Evolutionary conservation across 2,797 vertebrate genomes (phyloP), one percentile per base, ranked within the genome.

Genomic region (Lacerta bilineata): DNA sequence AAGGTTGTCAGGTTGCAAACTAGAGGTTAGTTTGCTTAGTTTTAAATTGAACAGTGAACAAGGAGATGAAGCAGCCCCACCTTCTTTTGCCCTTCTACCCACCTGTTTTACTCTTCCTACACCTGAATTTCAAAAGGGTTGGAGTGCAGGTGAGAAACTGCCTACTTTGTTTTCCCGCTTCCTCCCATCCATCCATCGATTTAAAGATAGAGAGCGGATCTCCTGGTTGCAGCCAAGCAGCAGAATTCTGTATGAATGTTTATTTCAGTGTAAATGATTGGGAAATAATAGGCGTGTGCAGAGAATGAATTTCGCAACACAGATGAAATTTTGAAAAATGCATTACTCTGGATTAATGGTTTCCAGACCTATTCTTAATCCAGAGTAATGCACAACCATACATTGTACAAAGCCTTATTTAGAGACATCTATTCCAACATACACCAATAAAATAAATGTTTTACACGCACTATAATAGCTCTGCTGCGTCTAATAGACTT

Each of bases 401-500:
- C 39, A n/a, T 50, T 81, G 9, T 50, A 76, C n/a, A 11, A 2
- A 55, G 23, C 66, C 59, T 64, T 79, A 36, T 77, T 76, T 11
- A 33, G 39, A 88, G 61, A 78, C 13, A 61, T 84, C 27, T 84
- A 18, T 79, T 72, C 72, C 29, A 88, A 64, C 11, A 27, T 79
- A 46, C 33, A 29, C n/a, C 64, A 79, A 36, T 79, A 71, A 79
- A 80, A 86, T 33, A 55, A 46, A 86, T 86, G 41, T 41, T 85
- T 39, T 85, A 41, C 55, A 78, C 64, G 29, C n/a, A 46, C 82
- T 23, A 13, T 79, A 41, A 69, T 75, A 18, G n/a, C 5, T 55
- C 46, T 75, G 61, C 25, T 85, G 25, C n/a, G 13, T 81, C 50
- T 89, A 74, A n/a, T 50, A 85, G n/a, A 68, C 50, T 81, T 86